Base-by-base conservation (phyloP, 1,140 invertebrate species). In the Bombus affinis region DNA sequence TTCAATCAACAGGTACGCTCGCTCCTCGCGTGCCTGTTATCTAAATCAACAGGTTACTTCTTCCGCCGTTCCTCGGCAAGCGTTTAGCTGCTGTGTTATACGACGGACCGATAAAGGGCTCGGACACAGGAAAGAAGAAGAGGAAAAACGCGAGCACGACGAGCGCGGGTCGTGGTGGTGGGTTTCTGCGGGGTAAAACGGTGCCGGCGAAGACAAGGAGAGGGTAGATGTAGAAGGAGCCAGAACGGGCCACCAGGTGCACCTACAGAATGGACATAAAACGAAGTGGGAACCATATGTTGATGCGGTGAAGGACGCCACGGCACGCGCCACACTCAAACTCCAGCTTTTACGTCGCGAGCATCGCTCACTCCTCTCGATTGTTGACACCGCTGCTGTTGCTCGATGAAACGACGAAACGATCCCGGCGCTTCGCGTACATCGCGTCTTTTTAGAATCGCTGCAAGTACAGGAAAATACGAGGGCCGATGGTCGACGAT, bases 251-350 rank as follows among this genome's bases (percentile, higher is more conserved):
- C 89, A 94, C 93, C 94, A 95, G 94, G 94, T 94, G 93, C 92
- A 94, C 90, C 91, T 86, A 92, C 84, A 91, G 92, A 93, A 94
- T 94, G 92, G 93, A 92, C 90, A 91, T 90, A 87, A 93, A 94
- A 93, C 91, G 91, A 94, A 91, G 93, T 93, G 93, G 93, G 92
- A 93, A 93, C 93, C 94, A 95, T 95, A 95, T 94, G 94, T 94
- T 94, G 93, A 93, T 93, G 92, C 84, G 92, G 86, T 91, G 91
- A 92, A 93, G 92, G 92, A 94, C 93, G 91, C 90, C 89, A 85
- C 71, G 93, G 93, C 94, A 94, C 94, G 94, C 93, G 94, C 93
- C 94, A 93, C 94, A 95, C 92, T 95, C 90, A 93, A 93, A 93
- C 93, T 90, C 89, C 91, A 93, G 86, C 93, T 92, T 92, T 88